These are phyloP conservation scores for Phoeniculus purpureus DNA, from an alignment of 2,797 vertebrate genomes.

Conservation along the genomic window DNA sequence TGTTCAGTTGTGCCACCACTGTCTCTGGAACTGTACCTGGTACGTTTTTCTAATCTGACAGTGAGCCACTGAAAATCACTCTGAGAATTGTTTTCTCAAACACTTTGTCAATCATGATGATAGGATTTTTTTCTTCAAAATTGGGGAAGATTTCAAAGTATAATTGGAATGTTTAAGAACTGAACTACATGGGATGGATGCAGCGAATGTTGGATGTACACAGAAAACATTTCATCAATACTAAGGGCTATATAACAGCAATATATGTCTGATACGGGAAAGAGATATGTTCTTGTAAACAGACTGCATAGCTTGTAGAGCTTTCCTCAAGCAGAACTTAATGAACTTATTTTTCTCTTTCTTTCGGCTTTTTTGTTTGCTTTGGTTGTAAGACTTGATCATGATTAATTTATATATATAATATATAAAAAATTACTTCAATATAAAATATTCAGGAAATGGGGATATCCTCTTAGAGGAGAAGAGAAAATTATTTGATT, in stretches of 20 bases:
- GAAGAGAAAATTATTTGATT: not conserved
- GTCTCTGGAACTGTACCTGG: not conserved
- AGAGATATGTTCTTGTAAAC: not conserved
- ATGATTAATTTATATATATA: not conserved
- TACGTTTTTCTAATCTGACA: not conserved
- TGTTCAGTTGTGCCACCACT: not conserved
- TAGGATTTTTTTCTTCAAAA: not conserved
- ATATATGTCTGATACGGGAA: not conserved
- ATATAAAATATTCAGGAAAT: not conserved
- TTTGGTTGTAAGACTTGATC: not conserved
- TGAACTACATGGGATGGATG: not conserved
- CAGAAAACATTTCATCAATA: not conserved
- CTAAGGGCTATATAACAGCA: not conserved
- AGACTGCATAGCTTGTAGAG: not conserved
- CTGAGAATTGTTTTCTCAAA: slow-evolving; percentile 27
- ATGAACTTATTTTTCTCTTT: not conserved
- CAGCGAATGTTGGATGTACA: not conserved
- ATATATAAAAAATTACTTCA: not conserved
- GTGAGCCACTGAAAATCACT: slow-evolving; percentile 1
- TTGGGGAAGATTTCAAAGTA: not conserved
- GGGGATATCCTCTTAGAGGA: not conserved
- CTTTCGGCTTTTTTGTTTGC: not conserved
- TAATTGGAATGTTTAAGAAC: not conserved
- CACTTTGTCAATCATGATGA: not conserved
- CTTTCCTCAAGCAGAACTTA: not conserved